Evolutionary conservation across 1,140 invertebrate genomes (phyloP), one percentile per base, ranked within the genome.

Genomic region (Thalassaphorura encarpata): DNA sequence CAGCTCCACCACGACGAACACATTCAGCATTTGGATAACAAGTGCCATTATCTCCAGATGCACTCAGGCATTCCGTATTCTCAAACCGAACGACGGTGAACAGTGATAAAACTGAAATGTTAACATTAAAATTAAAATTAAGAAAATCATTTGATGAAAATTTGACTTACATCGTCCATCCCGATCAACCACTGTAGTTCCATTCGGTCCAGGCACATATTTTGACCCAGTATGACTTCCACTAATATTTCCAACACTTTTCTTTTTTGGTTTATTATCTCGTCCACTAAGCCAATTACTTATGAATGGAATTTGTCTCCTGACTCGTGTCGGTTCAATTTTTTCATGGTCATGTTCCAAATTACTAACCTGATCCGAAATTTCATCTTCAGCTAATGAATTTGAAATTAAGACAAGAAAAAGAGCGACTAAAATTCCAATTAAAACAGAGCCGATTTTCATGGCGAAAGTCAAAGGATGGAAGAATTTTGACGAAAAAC

Each of bases 81-180:
- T 80, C 78, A 52, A 87, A 84, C 48, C 79, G 81, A 6, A 87
- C 80, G 59, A 87, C 73, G 0, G 83, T 84, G 64, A 88, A 86
- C 1, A 86, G 66, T 0, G 83, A 81, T 21, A 86, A 67, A 69
- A 86, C 84, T 86, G 61, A 8, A 67, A 66, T 19, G 51, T 15
- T 42, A 43, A 29, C 39, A 16, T 11, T n/a, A 36, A 36, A 36
- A 36, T n/a, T 11, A 36, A 36, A 36, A 11, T 36, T n/a, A 36
- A 36, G 33, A 11, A 11, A 36, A 36, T 36, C n/a, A 36, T 11
- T 11, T n/a, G n/a, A 36, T 11, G 11, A 36, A 50, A n/a, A 6
- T 31, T 18, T 28, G 4, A 36, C 48, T 50, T 50, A 50, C 48
- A 50, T 50, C 48, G 26, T 3, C 23, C 21, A 36, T 50, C 48